These are phyloP conservation scores for Reticulitermes lucifugus DNA, from an alignment of 2,888 invertebrate genomes.

Conservation along the genomic window DNA sequence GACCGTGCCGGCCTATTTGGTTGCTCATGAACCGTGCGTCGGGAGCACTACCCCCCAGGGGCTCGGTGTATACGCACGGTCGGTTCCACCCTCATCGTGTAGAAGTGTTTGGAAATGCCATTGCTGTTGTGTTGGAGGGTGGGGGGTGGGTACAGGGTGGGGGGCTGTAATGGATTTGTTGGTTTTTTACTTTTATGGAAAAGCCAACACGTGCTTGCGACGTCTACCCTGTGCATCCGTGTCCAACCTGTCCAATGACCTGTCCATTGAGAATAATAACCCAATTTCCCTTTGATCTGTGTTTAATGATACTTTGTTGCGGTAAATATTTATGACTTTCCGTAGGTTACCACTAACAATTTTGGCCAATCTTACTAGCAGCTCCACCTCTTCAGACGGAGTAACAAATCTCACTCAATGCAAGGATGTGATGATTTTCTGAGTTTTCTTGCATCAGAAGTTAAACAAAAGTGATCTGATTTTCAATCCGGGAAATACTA, in stretches of 20 bases:
- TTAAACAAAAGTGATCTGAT: too few species aligned
- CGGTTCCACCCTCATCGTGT: slow-evolving; percentile 1
- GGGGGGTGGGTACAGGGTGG: not conserved
- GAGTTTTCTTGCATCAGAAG: too few species aligned
- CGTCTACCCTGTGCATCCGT: not conserved
- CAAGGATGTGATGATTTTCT: too few species aligned
- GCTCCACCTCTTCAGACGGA: too few species aligned
- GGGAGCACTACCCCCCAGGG: not conserved
- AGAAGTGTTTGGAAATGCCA: slow-evolving; percentile 34
- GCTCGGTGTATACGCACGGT: slow-evolving; percentile 11
- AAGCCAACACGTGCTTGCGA: slow-evolving; percentile 8
- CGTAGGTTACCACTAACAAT: too few species aligned
- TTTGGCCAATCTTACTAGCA: too few species aligned
- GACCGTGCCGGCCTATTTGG: slow-evolving; percentile 41
- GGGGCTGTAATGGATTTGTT: slow-evolving; percentile 18
- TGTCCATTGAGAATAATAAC: not conserved
- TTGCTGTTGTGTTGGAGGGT: slow-evolving; percentile 11
- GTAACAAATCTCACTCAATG: too few species aligned
- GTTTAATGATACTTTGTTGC: too few species aligned
- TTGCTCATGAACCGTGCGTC: slow-evolving; percentile 37
- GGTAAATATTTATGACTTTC: too few species aligned
- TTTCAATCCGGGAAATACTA: too few species aligned
- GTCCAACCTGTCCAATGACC: not conserved
- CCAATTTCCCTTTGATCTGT: too few species aligned
- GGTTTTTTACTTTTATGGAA: slow-evolving; percentile 19